Percentiles rank a stretch among this genome's conserved stretches.
Evolutionary conservation across 2,888 invertebrate genomes (phyloP).

Genomic region (Arrhopalites spinosus): DNA sequence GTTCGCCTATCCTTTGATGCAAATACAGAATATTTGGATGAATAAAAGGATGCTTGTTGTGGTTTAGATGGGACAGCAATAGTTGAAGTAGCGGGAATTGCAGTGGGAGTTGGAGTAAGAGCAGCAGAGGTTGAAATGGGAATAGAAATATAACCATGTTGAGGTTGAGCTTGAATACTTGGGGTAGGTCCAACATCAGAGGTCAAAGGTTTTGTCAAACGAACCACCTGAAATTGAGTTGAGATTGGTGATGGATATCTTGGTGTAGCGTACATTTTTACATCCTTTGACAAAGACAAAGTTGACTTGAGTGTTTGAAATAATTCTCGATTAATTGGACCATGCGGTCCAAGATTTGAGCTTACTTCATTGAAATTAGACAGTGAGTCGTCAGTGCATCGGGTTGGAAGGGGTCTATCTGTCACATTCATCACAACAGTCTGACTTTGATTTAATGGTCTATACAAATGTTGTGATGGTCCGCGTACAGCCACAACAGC

Average conservation of each 20-base stretch:
- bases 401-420: slow-evolving; percentile 24
- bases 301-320: slow-evolving; percentile 29
- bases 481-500: not conserved
- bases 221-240: not conserved
- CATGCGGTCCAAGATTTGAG: not conserved
- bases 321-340: slow-evolving; percentile 10
- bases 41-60: no score
- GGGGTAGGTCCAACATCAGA: not conserved
- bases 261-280: not conserved
- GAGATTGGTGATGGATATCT: not conserved
- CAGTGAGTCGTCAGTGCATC: slow-evolving; percentile 29
- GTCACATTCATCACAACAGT: not conserved
- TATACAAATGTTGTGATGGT: not conserved
- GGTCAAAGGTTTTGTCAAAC: not conserved
- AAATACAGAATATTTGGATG: slow-evolving; percentile 23
- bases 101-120: not conserved
- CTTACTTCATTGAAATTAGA: slow-evolving; percentile 4
- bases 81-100: not conserved
- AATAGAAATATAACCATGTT: not conserved
- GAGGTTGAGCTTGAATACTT: not conserved
- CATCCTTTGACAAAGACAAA: slow-evolving; percentile 19
- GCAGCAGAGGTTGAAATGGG: not conserved
- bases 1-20: slow-evolving; percentile 16
- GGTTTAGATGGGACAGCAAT: not conserved
- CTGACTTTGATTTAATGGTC: not conserved